phyloP scores from a whole-genome alignment of 53 echinoderm and acorn worm species.

The Actinopyga echinites region DNA sequence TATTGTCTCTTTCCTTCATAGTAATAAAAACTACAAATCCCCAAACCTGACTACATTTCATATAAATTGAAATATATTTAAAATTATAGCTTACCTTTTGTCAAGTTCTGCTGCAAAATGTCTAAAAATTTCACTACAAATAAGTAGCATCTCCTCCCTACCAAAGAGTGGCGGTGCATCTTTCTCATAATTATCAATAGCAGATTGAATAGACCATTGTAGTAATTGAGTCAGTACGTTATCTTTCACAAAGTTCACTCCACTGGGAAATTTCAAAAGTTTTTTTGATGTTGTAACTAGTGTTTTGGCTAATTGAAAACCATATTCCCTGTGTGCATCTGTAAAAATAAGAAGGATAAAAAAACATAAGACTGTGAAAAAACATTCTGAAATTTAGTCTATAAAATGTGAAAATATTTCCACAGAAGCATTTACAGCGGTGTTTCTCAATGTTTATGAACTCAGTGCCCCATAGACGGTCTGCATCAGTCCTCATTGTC shows the following conservation, averaged over 20 bases:
- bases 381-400: too few relatives aligned
- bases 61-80: too few relatives aligned
- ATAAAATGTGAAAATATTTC: too few relatives aligned
- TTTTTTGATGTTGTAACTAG: background rate
- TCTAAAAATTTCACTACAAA: conserved; percentile 4
- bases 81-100: background rate
- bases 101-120: conserved; percentile 7
- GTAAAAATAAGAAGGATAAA: background rate
- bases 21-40: too few relatives aligned
- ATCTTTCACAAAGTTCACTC: background rate
- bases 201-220: background rate
- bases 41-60: too few relatives aligned
- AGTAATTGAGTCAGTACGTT: background rate
- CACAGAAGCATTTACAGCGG: too few relatives aligned
- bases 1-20: too few relatives aligned
- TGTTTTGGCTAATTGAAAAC: background rate
- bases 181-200: background rate
- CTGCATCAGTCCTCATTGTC: too few relatives aligned
- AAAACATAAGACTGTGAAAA: too few relatives aligned
- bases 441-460: too few relatives aligned
- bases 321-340: background rate
- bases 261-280: background rate
- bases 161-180: background rate
- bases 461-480: too few relatives aligned
- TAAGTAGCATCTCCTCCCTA: conserved; percentile 4